These are phyloP conservation scores for Aromia moschata DNA, from an alignment of 2,888 invertebrate species.

Conservation along the genomic window DNA sequence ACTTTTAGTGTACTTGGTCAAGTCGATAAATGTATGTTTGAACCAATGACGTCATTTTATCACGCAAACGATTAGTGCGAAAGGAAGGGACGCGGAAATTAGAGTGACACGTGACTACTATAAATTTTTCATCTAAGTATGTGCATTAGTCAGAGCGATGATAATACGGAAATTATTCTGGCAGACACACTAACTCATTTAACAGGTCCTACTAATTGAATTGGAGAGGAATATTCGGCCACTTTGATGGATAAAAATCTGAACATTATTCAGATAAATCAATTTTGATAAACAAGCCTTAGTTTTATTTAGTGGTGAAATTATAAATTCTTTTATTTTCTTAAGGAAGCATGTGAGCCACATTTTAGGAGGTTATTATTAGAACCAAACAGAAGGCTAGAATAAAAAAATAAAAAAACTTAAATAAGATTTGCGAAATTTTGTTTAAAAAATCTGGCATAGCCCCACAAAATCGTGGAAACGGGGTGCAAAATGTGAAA, in stretches of 20 bases:
- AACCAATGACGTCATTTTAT: slow-evolving; percentile 25
- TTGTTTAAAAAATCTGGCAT: too few species aligned
- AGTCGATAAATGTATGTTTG: slow-evolving; percentile 23
- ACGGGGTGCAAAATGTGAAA: too few species aligned
- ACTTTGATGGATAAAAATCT: slow-evolving; percentile 20
- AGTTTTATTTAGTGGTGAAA: too few species aligned
- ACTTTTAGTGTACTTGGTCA: slow-evolving; percentile 22
- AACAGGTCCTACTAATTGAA: slow-evolving; percentile 12
- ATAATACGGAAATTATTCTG: slow-evolving; percentile 7
- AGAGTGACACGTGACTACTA: slow-evolving; percentile 10
- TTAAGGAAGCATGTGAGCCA: too few species aligned
- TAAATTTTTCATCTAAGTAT: slow-evolving; percentile 21
- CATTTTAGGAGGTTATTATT: too few species aligned
- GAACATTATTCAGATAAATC: too few species aligned
- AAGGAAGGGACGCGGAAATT: slow-evolving; percentile 9
- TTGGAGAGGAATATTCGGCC: slow-evolving; percentile 18
- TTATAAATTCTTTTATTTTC: too few species aligned
- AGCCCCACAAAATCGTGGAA: too few species aligned
- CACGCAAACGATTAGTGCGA: slow-evolving; percentile 26
- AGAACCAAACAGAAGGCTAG: too few species aligned
- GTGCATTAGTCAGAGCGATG: slow-evolving; percentile 16
- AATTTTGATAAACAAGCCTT: too few species aligned
- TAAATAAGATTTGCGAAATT: too few species aligned
- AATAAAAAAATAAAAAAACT: too few species aligned
- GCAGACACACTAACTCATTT: slow-evolving; percentile 9